Base-by-base conservation (phyloP, 2,113 vertebrate genomes). In the Catharus fuscescens region DNA sequence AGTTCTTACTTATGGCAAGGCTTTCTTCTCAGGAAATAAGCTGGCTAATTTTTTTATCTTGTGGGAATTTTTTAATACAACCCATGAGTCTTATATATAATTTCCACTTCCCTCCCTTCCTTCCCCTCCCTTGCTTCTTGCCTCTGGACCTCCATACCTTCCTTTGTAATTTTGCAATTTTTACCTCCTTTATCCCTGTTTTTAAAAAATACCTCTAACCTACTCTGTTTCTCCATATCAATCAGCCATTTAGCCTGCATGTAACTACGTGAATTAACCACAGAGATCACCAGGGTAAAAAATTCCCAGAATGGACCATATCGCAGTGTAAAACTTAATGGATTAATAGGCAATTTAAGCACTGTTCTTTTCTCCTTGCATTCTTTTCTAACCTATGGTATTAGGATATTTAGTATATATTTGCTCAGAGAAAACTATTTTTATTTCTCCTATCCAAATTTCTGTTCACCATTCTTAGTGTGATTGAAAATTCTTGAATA, bases 121-220 rank as follows among this genome's bases (percentile, higher is more conserved):
- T 3, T 4, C 1, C 8, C 28, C 12, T 4, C 1, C 26, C 18
- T 44, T 19, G 18, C 14, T 56, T 65, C 18, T 44, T 19, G 18
- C 14, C 52, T 65, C n/a, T 57, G 21, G 19, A 52, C 19, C 28
- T 34, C 21, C 56, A 6, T 52, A 44, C 3, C 7, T 65, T 92
- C n/a, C 15, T 12, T 38, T 50, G 8, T 18, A 8, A 8, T 52
- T 86, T 79, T 42, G 13, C 3, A 59, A 5, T 14, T 65, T 80
- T 91, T 77, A 12, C 10, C 9, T 69, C 4, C 7, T 88, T 83
- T 69, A 18, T 13, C 3, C 47, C 12, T 38, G 5, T 53, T 52
- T 59, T 45, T 6, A 17, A 66, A 80, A 54, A 54, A 50, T 92
- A 17, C 57, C 29, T 59, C 16, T 36, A 56, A 54, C 18, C 2